These are phyloP conservation scores for Homalodisca vitripennis DNA, from an alignment of 1,140 invertebrate species.

Conservation along the genomic window DNA sequence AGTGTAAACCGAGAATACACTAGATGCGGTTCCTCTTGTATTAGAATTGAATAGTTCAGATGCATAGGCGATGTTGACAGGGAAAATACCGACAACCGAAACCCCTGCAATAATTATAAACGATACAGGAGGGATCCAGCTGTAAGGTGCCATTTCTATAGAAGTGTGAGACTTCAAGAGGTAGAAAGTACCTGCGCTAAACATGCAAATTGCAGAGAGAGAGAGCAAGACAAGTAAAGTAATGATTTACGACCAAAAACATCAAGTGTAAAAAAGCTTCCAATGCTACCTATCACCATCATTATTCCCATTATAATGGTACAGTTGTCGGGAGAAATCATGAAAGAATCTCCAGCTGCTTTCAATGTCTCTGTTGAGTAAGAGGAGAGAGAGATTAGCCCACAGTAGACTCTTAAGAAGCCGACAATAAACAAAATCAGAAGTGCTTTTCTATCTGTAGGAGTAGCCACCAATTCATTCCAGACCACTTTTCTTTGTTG, in stretches of 20 bases:
- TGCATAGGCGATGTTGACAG: constrained; percentile 68
- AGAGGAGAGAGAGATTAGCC: constrained; percentile 36
- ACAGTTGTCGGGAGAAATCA: constrained; percentile 34
- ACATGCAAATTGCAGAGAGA: constrained; percentile 46
- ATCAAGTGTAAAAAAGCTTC: constrained; percentile 53
- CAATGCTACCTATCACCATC: constrained; percentile 48
- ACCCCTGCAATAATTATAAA: constrained; percentile 67
- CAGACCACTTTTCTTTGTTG: constrained; percentile 14
- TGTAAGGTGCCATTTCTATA: constrained; percentile 50
- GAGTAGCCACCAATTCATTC: constrained; percentile 34
- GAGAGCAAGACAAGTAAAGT: constrained; percentile 47
- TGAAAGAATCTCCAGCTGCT: constrained; percentile 9
- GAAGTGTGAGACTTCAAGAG: constrained; percentile 57
- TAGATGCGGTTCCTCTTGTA: constrained; percentile 66
- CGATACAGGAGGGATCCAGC: constrained; percentile 61
- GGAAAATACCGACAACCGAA: constrained; percentile 67
- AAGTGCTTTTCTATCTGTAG: constrained; percentile 34
- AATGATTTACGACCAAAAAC: constrained; percentile 66
- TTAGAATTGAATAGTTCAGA: constrained; percentile 72
- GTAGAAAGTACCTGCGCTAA: constrained; percentile 53
- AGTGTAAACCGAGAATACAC: constrained; percentile 65
- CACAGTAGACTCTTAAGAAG: constrained; percentile 34
- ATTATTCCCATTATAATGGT: constrained; percentile 39
- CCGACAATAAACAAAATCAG: constrained; percentile 36
- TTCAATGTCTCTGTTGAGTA: constrained; percentile 37